These are phyloP conservation scores for Gandaritis pyraliata DNA, from an alignment of 2,888 invertebrate species.

Conservation along the genomic window DNA sequence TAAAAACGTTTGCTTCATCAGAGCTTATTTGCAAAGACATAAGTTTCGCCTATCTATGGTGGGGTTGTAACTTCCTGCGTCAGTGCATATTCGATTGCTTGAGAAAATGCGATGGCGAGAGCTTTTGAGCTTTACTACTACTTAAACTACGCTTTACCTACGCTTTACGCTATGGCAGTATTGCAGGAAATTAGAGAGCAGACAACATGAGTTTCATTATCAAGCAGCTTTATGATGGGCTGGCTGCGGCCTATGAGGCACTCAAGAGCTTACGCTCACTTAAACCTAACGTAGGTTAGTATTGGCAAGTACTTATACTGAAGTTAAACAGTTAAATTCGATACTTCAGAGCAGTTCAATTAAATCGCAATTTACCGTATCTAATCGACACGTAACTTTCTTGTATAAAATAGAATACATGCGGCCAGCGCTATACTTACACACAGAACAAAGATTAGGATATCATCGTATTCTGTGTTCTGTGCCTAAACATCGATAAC, in stretches of 20 bases:
- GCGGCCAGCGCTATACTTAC: slow-evolving; percentile 65
- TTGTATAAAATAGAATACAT: slow-evolving; percentile 50
- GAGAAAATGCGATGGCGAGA: slow-evolving; percentile 52
- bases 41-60: too few species aligned
- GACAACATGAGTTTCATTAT: slow-evolving; percentile 69
- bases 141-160: slow-evolving; percentile 61
- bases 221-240: slow-evolving; percentile 70
- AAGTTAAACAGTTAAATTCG: slow-evolving; percentile 11
- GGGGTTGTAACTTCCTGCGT: slow-evolving; percentile 72
- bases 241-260: slow-evolving; percentile 53
- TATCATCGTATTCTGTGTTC: too few species aligned
- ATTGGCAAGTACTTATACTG: slow-evolving; percentile 47
- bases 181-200: slow-evolving; percentile 75
- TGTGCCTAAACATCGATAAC: slow-evolving; percentile 23
- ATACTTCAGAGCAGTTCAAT: slow-evolving; percentile 4
- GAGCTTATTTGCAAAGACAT: too few species aligned
- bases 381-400: slow-evolving; percentile 35
- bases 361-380: slow-evolving; percentile 13
- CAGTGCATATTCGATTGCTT: slow-evolving; percentile 49
- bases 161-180: slow-evolving; percentile 74
- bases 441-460: slow-evolving; percentile 28
- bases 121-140: slow-evolving; percentile 44
- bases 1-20: too few species aligned
- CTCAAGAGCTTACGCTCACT: slow-evolving; percentile 31
- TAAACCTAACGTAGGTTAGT: slow-evolving; percentile 40